Evolutionary conservation across 2,888 invertebrate genomes (phyloP).

Genomic region (Oscheius onirici): DNA sequence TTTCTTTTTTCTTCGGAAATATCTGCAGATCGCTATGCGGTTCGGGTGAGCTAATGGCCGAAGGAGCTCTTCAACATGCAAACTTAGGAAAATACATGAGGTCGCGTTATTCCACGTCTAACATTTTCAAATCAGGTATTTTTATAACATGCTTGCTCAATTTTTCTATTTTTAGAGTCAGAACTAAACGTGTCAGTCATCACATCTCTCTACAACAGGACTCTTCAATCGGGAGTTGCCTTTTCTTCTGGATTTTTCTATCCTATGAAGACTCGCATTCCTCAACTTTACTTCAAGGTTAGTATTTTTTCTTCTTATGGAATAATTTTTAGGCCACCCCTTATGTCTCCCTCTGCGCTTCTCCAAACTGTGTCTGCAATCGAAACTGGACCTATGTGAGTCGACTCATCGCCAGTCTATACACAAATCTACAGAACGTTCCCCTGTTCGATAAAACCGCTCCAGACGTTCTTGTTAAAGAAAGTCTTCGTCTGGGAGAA

Average conservation of each 20-base stretch:
- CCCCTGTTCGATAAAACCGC: neutral
- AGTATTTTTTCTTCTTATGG: neutral
- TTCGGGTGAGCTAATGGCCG: constrained; percentile 80
- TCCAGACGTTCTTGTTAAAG: neutral
- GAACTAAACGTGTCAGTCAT: constrained; percentile 38
- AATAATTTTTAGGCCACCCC: constrained; percentile 25
- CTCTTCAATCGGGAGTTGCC: constrained; percentile 88
- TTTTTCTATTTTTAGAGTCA: constrained; percentile 12
- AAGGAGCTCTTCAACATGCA: constrained; percentile 85
- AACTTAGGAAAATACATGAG: constrained; percentile 80
- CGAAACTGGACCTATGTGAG: constrained; percentile 32
- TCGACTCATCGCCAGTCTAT: constrained; percentile 36
- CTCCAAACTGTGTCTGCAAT: constrained; percentile 19
- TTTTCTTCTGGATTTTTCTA: constrained; percentile 80
- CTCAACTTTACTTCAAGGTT: constrained; percentile 33
- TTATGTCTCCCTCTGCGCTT: constrained; percentile 13
- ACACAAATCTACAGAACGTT: neutral
- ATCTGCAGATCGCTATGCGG: constrained; percentile 53
- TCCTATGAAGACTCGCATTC: constrained; percentile 27
- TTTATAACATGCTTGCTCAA: neutral
- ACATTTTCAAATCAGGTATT: constrained; percentile 42
- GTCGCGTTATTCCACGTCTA: constrained; percentile 70
- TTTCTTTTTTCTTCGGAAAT: neutral
- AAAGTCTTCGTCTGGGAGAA: neutral
- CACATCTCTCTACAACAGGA: constrained; percentile 86